A percentile compares a stretch with the other conserved stretches of the same genome.
Conservation (phyloP, 2,888 invertebrate genomes). For the Ochropleura plecta region DNA sequence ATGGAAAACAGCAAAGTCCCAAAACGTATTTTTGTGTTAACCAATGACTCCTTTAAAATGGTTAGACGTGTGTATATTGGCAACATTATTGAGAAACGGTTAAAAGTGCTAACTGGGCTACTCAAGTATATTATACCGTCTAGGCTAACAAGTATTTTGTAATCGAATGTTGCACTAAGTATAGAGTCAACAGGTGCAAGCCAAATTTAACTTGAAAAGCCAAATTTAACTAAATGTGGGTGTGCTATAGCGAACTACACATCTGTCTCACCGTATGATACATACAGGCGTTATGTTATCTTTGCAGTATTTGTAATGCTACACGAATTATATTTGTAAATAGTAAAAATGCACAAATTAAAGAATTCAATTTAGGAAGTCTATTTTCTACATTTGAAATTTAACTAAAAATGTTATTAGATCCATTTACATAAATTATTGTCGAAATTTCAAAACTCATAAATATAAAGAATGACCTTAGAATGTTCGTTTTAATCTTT, state of each 20-base stretch:
- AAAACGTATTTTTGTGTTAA: neutral
- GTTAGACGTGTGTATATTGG: neutral
- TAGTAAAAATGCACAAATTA: neutral
- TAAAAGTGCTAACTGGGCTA: conserved; percentile 48
- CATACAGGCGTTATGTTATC: neutral
- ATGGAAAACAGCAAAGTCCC: neutral
- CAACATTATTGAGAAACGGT: conserved; percentile 56
- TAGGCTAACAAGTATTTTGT: conserved; percentile 47
- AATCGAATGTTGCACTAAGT: conserved; percentile 46
- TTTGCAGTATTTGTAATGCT: neutral
- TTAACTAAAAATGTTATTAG: neutral
- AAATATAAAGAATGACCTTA: conserved; percentile 32
- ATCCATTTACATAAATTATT: conserved; percentile 1
- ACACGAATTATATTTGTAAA: neutral
- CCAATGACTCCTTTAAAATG: conserved; percentile 1
- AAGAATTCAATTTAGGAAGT: neutral
- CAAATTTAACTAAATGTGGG: neutral
- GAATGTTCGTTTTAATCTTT: conserved; percentile 37
- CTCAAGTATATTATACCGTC: conserved; percentile 29
- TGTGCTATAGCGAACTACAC: neutral
- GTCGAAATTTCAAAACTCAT: conserved; percentile 20
- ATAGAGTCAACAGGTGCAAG: conserved; percentile 2
- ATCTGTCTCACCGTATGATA: no score
- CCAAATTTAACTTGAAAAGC: neutral
- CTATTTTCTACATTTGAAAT: neutral